Percentiles rank a stretch among this genome's conserved stretches.
Conservation (phyloP, 2,113 vertebrate species). For the Mus musculus region DNA sequence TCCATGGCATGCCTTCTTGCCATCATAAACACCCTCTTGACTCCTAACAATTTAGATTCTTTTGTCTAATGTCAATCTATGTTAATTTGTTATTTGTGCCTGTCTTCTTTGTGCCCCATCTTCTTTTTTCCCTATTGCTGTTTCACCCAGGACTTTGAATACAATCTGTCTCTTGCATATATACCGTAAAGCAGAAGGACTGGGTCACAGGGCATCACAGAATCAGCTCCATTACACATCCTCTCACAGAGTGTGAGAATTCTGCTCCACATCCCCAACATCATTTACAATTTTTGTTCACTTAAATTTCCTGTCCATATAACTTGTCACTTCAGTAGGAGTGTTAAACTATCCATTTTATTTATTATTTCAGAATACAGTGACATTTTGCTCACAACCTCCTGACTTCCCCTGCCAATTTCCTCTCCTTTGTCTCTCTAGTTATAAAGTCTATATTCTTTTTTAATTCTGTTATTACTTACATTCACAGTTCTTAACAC, state of each 20-base stretch:
- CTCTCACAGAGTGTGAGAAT: background rate
- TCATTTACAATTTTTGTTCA: background rate
- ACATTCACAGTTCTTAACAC: background rate
- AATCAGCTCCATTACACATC: background rate
- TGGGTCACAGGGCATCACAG: background rate
- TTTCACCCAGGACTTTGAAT: background rate
- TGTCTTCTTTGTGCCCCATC: background rate
- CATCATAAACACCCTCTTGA: background rate
- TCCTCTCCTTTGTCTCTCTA: background rate
- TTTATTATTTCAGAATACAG: slow-evolving; percentile 31
- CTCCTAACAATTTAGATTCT: background rate
- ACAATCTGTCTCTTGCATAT: background rate
- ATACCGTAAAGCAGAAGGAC: background rate
- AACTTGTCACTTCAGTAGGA: background rate
- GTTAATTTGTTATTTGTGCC: background rate
- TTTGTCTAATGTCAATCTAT: background rate
- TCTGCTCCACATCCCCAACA: background rate
- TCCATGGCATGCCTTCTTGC: background rate
- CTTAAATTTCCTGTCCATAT: slow-evolving; percentile 44
- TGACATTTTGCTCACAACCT: background rate
- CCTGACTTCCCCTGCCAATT: background rate
- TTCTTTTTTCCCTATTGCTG: background rate
- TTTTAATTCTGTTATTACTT: slow-evolving; percentile 46
- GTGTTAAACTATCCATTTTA: slow-evolving; percentile 1
- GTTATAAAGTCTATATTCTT: slow-evolving; percentile 33